These are phyloP conservation scores for Pristionchus maxplancki DNA, from an alignment of 2,888 invertebrate species.

Conservation along the genomic window DNA sequence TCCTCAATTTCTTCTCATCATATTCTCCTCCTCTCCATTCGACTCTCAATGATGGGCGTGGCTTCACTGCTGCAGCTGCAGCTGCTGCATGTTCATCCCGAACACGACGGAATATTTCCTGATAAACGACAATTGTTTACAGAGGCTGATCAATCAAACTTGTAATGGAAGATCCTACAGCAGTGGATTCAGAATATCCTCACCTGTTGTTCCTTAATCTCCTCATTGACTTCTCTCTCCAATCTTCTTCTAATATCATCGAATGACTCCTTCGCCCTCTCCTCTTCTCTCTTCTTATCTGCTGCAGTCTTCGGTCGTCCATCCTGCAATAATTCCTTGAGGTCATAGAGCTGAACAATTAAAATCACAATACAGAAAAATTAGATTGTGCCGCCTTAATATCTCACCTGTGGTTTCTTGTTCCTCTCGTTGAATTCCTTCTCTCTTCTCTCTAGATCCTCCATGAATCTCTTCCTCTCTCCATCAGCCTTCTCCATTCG, in stretches of 20 bases:
- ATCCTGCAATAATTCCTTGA: background rate
- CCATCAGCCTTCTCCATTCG: constrained; percentile 64
- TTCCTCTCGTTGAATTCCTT: constrained; percentile 53
- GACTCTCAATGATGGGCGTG: constrained; percentile 4
- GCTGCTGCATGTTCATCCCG: background rate
- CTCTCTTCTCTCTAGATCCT: constrained; percentile 62
- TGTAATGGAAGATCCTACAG: background rate
- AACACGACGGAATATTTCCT: constrained; percentile 8
- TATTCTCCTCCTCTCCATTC: constrained; percentile 48
- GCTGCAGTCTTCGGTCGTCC: constrained; percentile 48
- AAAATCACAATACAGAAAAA: too few species aligned
- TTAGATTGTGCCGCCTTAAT: too few species aligned
- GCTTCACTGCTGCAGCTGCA: constrained; percentile 11
- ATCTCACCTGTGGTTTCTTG: constrained; percentile 11
- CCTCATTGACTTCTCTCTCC: constrained; percentile 42
- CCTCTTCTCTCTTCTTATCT: constrained; percentile 48
- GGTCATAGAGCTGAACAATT: too few species aligned
- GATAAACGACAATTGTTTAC: background rate
- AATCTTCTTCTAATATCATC: constrained; percentile 38
- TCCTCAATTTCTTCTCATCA: constrained; percentile 35
- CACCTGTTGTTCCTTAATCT: constrained; percentile 34
- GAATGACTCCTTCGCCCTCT: constrained; percentile 19
- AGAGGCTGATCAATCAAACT: background rate
- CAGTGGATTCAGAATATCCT: background rate
- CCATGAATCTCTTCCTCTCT: constrained; percentile 57